phyloP scores from a whole-genome alignment of 2,797 vertebrate species.

The Heterohyrax brucei region DNA sequence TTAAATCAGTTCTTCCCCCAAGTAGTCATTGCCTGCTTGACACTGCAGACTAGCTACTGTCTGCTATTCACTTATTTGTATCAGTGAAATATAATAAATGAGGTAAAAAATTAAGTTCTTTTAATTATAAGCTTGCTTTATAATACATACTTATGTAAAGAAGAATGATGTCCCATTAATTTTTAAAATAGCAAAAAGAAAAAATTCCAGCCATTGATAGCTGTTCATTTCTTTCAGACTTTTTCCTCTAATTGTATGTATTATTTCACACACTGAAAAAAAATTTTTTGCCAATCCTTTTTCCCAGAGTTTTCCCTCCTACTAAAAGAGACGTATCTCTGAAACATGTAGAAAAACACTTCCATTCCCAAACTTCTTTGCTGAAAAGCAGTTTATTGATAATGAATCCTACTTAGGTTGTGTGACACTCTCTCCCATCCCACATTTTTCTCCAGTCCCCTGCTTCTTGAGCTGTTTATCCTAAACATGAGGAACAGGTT shows the following conservation, averaged over 20 bases:
- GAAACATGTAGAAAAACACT: slow-evolving; percentile 52
- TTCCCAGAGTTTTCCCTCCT: not conserved
- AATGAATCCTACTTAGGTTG: slow-evolving; percentile 10
- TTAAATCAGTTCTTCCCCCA: not conserved
- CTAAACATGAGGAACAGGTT: not conserved
- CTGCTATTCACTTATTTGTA: slow-evolving; percentile 25
- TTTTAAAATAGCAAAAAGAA: slow-evolving; percentile 42
- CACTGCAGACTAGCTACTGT: not conserved
- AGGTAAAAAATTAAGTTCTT: slow-evolving; percentile 39
- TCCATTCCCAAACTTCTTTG: slow-evolving; percentile 9
- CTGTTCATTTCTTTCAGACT: not conserved
- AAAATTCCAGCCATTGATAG: slow-evolving; percentile 18
- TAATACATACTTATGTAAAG: slow-evolving; percentile 29
- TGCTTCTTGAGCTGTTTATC: slow-evolving; percentile 40
- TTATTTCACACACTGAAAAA: slow-evolving; percentile 21
- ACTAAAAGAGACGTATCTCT: not conserved
- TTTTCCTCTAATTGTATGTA: not conserved
- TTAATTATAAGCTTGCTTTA: slow-evolving; percentile 30
- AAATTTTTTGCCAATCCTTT: slow-evolving; percentile 20
- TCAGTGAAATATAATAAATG: slow-evolving; percentile 61
- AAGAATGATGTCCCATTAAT: slow-evolving; percentile 34
- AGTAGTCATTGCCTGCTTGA: slow-evolving; percentile 23
- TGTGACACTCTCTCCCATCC: not conserved
- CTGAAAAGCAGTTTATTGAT: slow-evolving; percentile 45
- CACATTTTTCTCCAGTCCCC: not conserved